phyloP scores from a whole-genome alignment of 2,888 invertebrate species.

The Mechanitis messenoides region DNA sequence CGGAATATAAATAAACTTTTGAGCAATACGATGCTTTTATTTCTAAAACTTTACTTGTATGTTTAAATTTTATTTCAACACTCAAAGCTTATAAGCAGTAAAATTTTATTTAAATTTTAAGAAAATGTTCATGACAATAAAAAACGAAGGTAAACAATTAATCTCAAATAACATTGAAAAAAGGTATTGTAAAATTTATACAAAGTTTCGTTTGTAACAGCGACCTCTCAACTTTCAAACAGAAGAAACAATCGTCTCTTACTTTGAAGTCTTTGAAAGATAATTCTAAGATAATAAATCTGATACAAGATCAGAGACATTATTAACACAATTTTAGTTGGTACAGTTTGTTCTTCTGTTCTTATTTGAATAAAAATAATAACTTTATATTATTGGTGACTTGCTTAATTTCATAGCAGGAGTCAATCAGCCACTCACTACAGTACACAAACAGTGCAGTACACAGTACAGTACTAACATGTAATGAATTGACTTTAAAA shows the following conservation, averaged over 20 bases:
- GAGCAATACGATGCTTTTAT: conserved; percentile 8
- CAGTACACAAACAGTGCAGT: too few relatives aligned
- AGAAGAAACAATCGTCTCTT: not conserved
- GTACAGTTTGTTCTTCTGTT: too few relatives aligned
- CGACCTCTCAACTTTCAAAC: not conserved
- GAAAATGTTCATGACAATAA: too few relatives aligned
- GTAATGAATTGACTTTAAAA: too few relatives aligned
- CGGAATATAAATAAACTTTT: conserved; percentile 23
- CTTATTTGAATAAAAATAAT: too few relatives aligned
- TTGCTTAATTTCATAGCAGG: too few relatives aligned
- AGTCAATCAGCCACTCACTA: too few relatives aligned
- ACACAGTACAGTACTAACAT: too few relatives aligned
- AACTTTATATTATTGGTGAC: too few relatives aligned
- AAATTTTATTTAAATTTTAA: not conserved
- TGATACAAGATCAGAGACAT: not conserved
- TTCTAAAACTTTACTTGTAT: conserved; percentile 5
- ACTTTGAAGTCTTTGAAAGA: conserved; percentile 4
- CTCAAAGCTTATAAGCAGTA: too few relatives aligned
- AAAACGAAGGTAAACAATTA: too few relatives aligned
- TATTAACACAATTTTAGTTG: not conserved
- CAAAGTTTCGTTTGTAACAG: not conserved
- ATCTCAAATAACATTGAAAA: not conserved
- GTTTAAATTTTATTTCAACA: conserved; percentile 2
- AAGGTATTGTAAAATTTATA: not conserved
- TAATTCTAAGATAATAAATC: not conserved